Base-by-base conservation (phyloP, 1,140 invertebrate species). In the Cecropterus lyciades region DNA sequence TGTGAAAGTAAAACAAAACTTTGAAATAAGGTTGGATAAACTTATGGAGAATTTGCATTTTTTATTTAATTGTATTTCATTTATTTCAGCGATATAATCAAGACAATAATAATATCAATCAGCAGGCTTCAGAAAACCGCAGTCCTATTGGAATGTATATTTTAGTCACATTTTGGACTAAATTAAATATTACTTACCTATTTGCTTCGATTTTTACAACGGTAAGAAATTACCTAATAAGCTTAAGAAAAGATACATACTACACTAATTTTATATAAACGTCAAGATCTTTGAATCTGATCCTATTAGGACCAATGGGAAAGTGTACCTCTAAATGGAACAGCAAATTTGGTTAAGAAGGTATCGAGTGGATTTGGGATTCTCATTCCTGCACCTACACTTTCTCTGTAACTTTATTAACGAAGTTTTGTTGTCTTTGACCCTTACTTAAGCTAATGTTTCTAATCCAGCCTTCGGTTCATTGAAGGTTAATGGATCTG, bases 331-430 rank as follows among this genome's bases (percentile, higher is more conserved):
- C 63, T 56, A 62, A 65, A 72, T 72, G 64, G 70, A 65, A 72
- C 46, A 72, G 71, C 55, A 76, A 80, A 82, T 77, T 78, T 72
- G 66, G 75, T 78, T 80, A 77, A 78, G 64, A 71, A 73, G 72
- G 72, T 69, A 79, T 75, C 48, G 67, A 64, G 70, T 69, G 56
- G 57, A 75, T 73, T 70, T 65, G 63, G 52, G 62, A 67, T 69
- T 77, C 70, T 74, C 63, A 80, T 76, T 82, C 75, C 70, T 48
- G 20, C 60, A 69, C 64, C 75, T 73, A 70, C 72, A 75, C 67
- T 79, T 75, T 71, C 45, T 51, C 45, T 16, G 62, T 83, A 83
- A 83, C 72, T 46, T 66, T 72, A 71, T 77, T 82, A 80, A 69
- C 52, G 48, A 83, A 83, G 67, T 79, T 75, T 64, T 68, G 27